These are phyloP conservation scores for Calypte anna DNA, from an alignment of 2,113 vertebrate species.

Conservation along the genomic window DNA sequence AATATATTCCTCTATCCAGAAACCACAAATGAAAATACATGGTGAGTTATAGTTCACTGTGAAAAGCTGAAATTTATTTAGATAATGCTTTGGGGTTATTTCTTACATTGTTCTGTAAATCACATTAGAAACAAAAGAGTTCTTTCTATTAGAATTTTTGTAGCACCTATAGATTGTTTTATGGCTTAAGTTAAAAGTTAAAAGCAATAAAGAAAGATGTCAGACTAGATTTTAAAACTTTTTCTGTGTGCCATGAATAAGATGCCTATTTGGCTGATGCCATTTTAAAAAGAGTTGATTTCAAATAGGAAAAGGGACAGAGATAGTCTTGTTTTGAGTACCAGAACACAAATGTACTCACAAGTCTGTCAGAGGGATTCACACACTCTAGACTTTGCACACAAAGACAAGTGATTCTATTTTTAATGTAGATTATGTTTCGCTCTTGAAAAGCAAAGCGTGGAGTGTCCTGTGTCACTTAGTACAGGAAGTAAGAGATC, in stretches of 20 bases:
- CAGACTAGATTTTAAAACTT: neutral
- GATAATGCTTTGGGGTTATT: neutral
- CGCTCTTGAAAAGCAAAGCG: neutral
- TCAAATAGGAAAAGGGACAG: neutral
- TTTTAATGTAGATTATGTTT: neutral
- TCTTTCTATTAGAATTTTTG: neutral
- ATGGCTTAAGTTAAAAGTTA: constrained; percentile 5
- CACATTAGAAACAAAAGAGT: neutral
- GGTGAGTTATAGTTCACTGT: neutral
- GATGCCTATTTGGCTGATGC: neutral
- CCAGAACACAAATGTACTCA: neutral
- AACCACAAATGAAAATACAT: constrained; percentile 27
- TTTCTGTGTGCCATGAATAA: neutral
- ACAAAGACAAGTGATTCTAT: neutral
- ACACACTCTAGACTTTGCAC: neutral
- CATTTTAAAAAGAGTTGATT: constrained; percentile 5
- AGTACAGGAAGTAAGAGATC: neutral
- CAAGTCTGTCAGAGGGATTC: neutral
- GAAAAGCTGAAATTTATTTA: constrained; percentile 26
- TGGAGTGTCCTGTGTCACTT: neutral
- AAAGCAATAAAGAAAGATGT: constrained; percentile 17
- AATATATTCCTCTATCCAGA: neutral
- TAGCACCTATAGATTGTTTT: neutral
- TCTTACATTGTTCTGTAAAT: neutral
- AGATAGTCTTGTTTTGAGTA: neutral